phyloP scores from a whole-genome alignment of 2,888 invertebrate genomes.

The Leptinotarsa peninsularis region DNA sequence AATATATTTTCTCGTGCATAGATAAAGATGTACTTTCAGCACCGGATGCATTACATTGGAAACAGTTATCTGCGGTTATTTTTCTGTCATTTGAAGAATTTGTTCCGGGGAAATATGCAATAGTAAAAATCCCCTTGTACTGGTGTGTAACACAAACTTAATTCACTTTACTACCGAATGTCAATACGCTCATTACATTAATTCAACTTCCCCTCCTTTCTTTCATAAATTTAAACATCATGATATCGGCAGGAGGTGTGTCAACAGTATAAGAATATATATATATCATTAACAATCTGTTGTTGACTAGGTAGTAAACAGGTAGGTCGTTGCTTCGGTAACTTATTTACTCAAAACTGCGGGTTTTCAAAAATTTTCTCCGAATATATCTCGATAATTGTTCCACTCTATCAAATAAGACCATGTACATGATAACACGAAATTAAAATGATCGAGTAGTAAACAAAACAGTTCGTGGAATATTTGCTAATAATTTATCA shows the following conservation, averaged over 20 bases:
- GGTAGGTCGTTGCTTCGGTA: background rate
- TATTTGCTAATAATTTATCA: conserved; percentile 14
- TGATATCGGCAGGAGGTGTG: conserved; percentile 5
- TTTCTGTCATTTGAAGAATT: conserved; percentile 12
- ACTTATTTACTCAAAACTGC: background rate
- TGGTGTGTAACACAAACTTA: background rate
- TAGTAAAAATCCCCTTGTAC: background rate
- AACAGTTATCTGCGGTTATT: conserved; percentile 10
- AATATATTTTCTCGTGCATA: too few relatives aligned
- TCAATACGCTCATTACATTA: background rate
- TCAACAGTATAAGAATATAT: background rate
- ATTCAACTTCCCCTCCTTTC: background rate
- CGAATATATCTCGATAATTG: background rate
- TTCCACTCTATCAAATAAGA: background rate
- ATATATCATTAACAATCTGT: conserved; percentile 3
- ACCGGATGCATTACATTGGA: background rate
- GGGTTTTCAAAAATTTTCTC: background rate
- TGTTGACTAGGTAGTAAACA: background rate
- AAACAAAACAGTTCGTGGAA: conserved; percentile 19
- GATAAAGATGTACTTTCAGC: background rate
- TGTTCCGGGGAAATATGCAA: background rate
- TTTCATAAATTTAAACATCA: background rate
- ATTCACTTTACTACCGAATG: background rate
- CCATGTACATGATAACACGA: background rate
- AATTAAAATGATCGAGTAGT: background rate